phyloP scores from a whole-genome alignment of 2,888 invertebrate species.

The Lochmaea capreae region DNA sequence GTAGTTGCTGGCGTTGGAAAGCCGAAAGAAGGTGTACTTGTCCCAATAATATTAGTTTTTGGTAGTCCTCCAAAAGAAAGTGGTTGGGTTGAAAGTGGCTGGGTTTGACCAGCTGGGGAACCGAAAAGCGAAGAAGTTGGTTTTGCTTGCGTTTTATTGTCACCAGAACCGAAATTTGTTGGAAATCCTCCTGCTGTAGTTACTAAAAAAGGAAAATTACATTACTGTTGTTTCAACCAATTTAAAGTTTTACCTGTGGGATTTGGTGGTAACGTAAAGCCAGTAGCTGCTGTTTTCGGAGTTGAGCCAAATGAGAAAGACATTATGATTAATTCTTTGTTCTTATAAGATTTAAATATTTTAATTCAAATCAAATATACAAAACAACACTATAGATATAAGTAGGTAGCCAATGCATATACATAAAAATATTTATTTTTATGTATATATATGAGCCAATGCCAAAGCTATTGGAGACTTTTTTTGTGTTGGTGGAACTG shows the following conservation, averaged over 20 bases:
- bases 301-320: slow-evolving; percentile 56
- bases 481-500: too few species aligned
- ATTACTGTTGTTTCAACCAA: slow-evolving; percentile 4
- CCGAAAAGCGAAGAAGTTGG: slow-evolving; percentile 37
- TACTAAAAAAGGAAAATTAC: slow-evolving; percentile 34
- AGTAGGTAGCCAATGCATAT: too few species aligned
- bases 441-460: too few species aligned
- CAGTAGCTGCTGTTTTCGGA: slow-evolving; percentile 54
- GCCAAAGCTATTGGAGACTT: too few species aligned
- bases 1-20: slow-evolving; percentile 40
- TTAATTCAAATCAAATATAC: background rate
- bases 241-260: slow-evolving; percentile 50
- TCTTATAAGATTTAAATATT: background rate
- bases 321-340: slow-evolving; percentile 44
- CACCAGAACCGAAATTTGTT: slow-evolving; percentile 49
- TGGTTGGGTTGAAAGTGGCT: slow-evolving; percentile 3
- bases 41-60: slow-evolving; percentile 36
- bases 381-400: too few species aligned
- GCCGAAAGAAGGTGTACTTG: slow-evolving; percentile 48
- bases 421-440: too few species aligned
- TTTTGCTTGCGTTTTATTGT: slow-evolving; percentile 43
- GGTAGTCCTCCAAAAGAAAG: slow-evolving; percentile 18
- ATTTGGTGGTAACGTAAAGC: slow-evolving; percentile 61
- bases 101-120: slow-evolving; percentile 9
- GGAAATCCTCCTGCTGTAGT: slow-evolving; percentile 42